Percentiles rank a stretch among this genome's conserved stretches.
Evolutionary conservation across 2,888 invertebrate species (phyloP).

Genomic region (Nomada ferruginata): DNA sequence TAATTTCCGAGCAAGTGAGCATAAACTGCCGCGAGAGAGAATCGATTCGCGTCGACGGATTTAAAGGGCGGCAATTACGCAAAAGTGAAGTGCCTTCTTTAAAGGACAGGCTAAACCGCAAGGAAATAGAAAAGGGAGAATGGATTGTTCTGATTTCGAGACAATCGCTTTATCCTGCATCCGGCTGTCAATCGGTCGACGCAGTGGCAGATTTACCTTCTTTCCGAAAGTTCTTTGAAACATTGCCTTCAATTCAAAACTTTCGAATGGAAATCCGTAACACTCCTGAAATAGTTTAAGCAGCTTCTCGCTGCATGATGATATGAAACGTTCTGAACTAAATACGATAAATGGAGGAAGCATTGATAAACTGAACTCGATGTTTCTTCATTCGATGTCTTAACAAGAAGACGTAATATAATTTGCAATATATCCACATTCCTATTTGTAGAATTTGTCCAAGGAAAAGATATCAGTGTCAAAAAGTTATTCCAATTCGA

Average conservation of each 20-base stretch:
- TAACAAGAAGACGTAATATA: too few species aligned
- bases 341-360: background rate
- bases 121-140: constrained; percentile 42
- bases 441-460: background rate
- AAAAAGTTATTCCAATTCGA: background rate
- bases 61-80: constrained; percentile 46
- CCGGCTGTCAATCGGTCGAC: constrained; percentile 52
- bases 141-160: constrained; percentile 64
- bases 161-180: constrained; percentile 63
- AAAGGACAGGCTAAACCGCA: constrained; percentile 26
- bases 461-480: background rate
- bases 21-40: constrained; percentile 7
- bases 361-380: background rate
- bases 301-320: background rate
- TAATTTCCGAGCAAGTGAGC: constrained; percentile 42
- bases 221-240: constrained; percentile 38
- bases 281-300: constrained; percentile 2
- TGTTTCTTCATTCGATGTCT: background rate
- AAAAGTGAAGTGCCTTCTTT: constrained; percentile 24
- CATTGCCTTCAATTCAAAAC: constrained; percentile 29
- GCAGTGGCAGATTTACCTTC: constrained; percentile 52
- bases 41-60: constrained; percentile 25
- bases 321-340: background rate
- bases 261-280: constrained; percentile 11
- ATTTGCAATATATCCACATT: background rate